Evolutionary conservation across 1,140 invertebrate genomes (phyloP), one percentile per base, ranked within the genome.

Genomic region (Nephotettix cincticeps): DNA sequence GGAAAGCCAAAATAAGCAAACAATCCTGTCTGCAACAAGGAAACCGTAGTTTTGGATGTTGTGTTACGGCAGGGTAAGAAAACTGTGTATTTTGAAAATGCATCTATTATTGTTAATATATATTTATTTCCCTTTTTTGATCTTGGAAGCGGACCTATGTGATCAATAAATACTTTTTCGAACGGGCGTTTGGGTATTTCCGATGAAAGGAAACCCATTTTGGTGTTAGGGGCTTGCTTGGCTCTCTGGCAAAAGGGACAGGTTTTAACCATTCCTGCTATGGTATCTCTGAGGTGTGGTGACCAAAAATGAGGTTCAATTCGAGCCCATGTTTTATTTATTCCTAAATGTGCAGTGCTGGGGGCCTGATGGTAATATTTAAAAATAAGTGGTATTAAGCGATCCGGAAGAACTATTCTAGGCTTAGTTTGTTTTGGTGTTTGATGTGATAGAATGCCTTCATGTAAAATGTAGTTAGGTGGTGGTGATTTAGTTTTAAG

Each of bases 161-260:
- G 11, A 43, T 67, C 36, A 21, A 67, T 67, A 19, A 43, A 67
- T 1, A 67, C 9, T 23, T 67, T 67, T 27, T 67, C n/a, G 13
- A 43, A 45, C 3, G 56, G 23, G 6, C 23, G 2, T 2, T 4
- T 61, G 9, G 25, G 21, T 2, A 67, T 67, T 67, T 43, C 64
- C 2, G 64, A 67, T 1, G 32, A 19, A 1, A 27, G 9, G 1
- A 23, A 30, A 14, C 64, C 64, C 14, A 67, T 19, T 27, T 43
- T 9, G 25, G 32, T 67, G 32, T 67, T 67, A 4, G 6, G 17
- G 9, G 64, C 64, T 19, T 67, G 64, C 45, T 67, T 67, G 27
- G 64, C n/a, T 1, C 36, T 1, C 17, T 67, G 64, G 25, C 64
- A 67, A 1, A 3, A 1, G 1, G 40, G 17, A 23, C 64, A 67